Evolutionary conservation across 2,797 vertebrate species (phyloP), one percentile per base, ranked within the genome.

Genomic region (Falco peregrinus): DNA sequence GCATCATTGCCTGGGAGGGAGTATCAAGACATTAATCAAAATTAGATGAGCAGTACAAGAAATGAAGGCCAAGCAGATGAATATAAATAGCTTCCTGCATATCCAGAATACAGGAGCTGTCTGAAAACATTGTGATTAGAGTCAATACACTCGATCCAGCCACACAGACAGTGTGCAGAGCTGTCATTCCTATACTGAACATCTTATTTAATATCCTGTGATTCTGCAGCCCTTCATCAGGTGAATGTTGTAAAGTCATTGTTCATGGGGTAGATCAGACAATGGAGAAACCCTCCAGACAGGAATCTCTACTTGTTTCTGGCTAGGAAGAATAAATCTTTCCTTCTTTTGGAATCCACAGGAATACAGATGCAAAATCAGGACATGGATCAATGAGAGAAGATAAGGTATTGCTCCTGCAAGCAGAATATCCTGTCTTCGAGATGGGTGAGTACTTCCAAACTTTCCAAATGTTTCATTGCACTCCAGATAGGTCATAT

Each of bases 291-390:
- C 16, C 15, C 69, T 85, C 51, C 50, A 78, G 41, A 92, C 9
- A 84, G 75, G 89, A 91, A 71, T 4, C 21, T 88, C 59, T 84
- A 10, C 59, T 88, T 84, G 16, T 78, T 93, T 91, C 82, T 81
- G 18, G 28, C 67, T 65, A 84, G 48, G 29, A 89, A 75, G 26
- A 95, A 63, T 95, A 94, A 95, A 92, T 39, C 22, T 90, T 86
- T 90, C 56, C 21, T 59, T 91, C 82, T 96, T 95, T 93, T 88
- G 63, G 73, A 83, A 93, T 92, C 73, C 28, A 6, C 91, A 95
- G 96, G 94, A 93, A 93, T 79, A 79, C 51, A 84, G 84, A 94
- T 57, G 67, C 63, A 90, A 91, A 91, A 90, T 82, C 73, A 67
- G 59, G 89, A 89, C 5, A 2, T 13, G 51, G 84, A 73, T 78